These are phyloP conservation scores for Micromussa lordhowensis DNA, from an alignment of 92 coral and sea anemone genomes.

Conservation along the genomic window DNA sequence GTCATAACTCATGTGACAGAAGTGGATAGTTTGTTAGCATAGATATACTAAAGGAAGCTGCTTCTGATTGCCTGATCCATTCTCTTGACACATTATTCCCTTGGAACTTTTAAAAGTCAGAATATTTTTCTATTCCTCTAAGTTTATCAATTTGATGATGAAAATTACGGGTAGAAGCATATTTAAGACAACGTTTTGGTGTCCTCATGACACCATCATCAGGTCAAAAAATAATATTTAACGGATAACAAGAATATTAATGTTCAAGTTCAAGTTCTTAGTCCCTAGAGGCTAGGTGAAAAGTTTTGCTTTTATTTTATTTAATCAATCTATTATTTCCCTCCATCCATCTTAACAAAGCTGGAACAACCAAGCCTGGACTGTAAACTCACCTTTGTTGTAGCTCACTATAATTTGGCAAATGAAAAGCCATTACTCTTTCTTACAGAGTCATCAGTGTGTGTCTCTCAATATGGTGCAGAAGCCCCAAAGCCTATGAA, in stretches of 20 bases:
- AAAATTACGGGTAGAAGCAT: too few relatives aligned
- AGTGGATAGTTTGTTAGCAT: too few relatives aligned
- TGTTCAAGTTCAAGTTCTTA: too few relatives aligned
- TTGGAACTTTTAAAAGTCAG: background rate
- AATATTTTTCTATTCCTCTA: too few relatives aligned
- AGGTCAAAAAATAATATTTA: too few relatives aligned
- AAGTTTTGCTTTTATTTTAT: too few relatives aligned
- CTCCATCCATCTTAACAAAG: background rate
- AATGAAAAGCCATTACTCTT: background rate
- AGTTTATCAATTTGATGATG: too few relatives aligned
- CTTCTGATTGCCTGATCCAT: background rate
- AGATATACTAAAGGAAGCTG: background rate
- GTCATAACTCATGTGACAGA: background rate
- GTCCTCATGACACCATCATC: too few relatives aligned
- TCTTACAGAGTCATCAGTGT: slow-evolving; percentile 46
- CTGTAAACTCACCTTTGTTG: background rate
- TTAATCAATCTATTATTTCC: background rate
- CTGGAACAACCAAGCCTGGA: background rate
- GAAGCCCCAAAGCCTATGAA: slow-evolving; percentile 65
- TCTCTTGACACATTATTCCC: background rate
- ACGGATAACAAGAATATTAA: too few relatives aligned
- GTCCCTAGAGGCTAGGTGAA: too few relatives aligned
- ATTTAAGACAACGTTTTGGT: too few relatives aligned
- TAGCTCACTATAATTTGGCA: too few relatives aligned
- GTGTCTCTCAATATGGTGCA: slow-evolving; percentile 62